phyloP scores from a whole-genome alignment of 2,113 vertebrate genomes.

The Promerops cafer region DNA sequence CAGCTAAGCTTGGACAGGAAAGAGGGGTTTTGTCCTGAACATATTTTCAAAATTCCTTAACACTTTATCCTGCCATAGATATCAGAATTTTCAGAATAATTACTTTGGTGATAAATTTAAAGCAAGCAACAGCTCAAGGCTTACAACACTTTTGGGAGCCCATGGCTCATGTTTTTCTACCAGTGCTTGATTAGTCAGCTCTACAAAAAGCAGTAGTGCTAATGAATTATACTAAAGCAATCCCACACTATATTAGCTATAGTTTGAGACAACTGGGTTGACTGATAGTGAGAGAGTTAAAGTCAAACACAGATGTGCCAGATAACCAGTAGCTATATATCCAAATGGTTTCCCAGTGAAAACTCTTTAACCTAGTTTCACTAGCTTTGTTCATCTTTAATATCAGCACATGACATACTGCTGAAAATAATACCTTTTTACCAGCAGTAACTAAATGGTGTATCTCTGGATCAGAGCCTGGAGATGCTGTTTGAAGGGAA shows the following conservation, averaged over 20 bases:
- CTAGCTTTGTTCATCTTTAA: background rate
- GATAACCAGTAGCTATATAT: background rate
- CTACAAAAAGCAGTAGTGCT: background rate
- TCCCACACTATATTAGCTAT: background rate
- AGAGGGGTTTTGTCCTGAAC: background rate
- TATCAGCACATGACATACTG: background rate
- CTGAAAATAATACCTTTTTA: background rate
- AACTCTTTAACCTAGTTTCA: background rate
- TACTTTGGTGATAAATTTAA: background rate
- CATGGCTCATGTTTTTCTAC: background rate
- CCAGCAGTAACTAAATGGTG: background rate
- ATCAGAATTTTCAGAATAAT: background rate
- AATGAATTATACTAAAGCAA: background rate
- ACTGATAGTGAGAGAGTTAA: background rate
- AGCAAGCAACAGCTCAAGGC: background rate
- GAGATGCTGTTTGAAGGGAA: background rate
- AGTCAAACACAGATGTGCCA: background rate
- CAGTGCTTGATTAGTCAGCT: background rate
- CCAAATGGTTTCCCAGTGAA: background rate
- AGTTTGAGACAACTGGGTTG: background rate
- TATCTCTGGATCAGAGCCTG: background rate
- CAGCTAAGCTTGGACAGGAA: background rate
- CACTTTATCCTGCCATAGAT: background rate
- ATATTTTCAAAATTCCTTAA: background rate
- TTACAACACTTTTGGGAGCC: background rate